These are phyloP conservation scores for Tethea ocularis DNA, from an alignment of 2,888 invertebrate genomes.

Conservation along the genomic window DNA sequence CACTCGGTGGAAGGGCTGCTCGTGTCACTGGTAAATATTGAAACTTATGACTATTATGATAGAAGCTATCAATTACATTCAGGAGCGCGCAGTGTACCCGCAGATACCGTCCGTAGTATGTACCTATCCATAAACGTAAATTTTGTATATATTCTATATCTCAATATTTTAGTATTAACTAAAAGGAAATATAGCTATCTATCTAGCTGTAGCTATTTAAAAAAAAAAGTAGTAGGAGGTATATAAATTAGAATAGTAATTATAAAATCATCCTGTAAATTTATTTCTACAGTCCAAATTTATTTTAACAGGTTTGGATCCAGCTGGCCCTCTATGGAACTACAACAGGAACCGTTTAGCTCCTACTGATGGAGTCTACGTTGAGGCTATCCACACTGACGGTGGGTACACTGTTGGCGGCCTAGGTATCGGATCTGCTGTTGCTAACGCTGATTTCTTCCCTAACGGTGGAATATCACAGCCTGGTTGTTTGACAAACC, in stretches of 20 bases:
- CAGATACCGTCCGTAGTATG: too few relatives aligned
- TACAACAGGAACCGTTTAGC: conserved; percentile 38
- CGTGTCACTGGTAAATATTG: conserved; percentile 55
- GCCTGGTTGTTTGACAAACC: conserved; percentile 49
- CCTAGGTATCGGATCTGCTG: conserved; percentile 66
- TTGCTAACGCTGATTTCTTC: conserved; percentile 83
- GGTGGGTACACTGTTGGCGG: conserved; percentile 55
- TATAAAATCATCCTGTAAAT: too few relatives aligned
- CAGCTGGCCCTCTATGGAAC: conserved; percentile 56
- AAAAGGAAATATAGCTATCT: too few relatives aligned
- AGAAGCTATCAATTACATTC: background rate
- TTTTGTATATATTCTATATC: too few relatives aligned
- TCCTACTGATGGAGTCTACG: conserved; percentile 57
- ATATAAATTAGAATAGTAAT: too few relatives aligned
- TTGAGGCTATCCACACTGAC: conserved; percentile 56
- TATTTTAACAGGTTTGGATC: conserved; percentile 46
- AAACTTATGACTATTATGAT: background rate
- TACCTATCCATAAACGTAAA: too few relatives aligned
- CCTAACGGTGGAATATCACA: conserved; percentile 78
- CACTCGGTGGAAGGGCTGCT: conserved; percentile 46
- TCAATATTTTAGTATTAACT: too few relatives aligned
- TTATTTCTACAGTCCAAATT: background rate
- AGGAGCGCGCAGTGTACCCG: too few relatives aligned
- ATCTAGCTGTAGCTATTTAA: too few relatives aligned
- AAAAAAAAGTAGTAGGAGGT: too few relatives aligned